phyloP scores from a whole-genome alignment of 2,888 invertebrate species.

The Aspidiotus rigidus region DNA sequence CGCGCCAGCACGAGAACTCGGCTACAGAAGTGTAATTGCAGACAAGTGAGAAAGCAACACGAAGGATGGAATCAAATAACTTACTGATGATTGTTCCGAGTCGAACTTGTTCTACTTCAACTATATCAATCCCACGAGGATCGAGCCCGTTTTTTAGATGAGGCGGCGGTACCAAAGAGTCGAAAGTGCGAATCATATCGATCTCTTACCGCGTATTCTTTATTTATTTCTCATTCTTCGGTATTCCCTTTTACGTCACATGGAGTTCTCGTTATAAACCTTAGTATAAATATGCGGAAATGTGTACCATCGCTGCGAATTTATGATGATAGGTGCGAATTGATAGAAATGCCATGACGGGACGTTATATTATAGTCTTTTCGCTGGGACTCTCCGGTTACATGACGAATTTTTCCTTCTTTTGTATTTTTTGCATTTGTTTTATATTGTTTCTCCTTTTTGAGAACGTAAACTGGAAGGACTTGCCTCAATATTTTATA shows the following conservation, averaged over 20 bases:
- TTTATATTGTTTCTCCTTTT: background rate
- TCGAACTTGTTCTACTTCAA: slow-evolving; percentile 33
- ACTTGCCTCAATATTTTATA: too few relatives aligned
- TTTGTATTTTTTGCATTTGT: background rate
- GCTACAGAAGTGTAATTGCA: slow-evolving; percentile 31
- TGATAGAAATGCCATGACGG: background rate
- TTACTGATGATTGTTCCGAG: slow-evolving; percentile 32
- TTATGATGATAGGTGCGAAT: slow-evolving; percentile 29
- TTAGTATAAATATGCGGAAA: slow-evolving; percentile 25
- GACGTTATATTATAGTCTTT: background rate
- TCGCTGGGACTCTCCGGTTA: slow-evolving; percentile 29
- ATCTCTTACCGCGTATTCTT: background rate
- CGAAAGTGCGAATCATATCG: slow-evolving; percentile 17
- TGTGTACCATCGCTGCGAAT: slow-evolving; percentile 6
- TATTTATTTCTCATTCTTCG: background rate
- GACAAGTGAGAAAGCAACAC: slow-evolving; percentile 23
- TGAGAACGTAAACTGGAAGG: background rate
- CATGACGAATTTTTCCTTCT: slow-evolving; percentile 13
- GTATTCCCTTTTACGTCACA: background rate
- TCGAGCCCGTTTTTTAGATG: background rate
- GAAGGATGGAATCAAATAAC: slow-evolving; percentile 32
- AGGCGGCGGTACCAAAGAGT: background rate
- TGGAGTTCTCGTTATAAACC: background rate
- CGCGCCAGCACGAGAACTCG: slow-evolving; percentile 14
- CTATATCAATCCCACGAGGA: slow-evolving; percentile 30